Conservation (phyloP, 2,113 vertebrate genomes). For the Aldabrachelys gigantea region DNA sequence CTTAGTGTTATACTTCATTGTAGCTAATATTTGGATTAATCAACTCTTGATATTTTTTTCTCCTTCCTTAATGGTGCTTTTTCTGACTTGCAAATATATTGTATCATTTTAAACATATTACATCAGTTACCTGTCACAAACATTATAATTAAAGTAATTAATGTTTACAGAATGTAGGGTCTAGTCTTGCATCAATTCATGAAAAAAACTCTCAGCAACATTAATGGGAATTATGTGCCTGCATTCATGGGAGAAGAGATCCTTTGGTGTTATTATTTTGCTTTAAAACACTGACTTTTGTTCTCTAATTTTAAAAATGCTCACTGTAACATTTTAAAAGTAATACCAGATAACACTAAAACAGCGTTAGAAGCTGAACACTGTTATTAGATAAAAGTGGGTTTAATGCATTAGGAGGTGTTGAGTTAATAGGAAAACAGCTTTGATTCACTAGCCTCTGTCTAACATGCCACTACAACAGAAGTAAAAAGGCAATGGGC, state of each 20-base stretch:
- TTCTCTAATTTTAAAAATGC: slow-evolving; percentile 5
- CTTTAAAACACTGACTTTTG: slow-evolving; percentile 3
- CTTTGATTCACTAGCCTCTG: slow-evolving; percentile 68
- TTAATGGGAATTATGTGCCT: neutral
- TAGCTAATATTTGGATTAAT: neutral
- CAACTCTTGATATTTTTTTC: slow-evolving; percentile 3
- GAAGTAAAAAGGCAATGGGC: slow-evolving; percentile 69
- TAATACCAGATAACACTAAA: slow-evolving; percentile 22
- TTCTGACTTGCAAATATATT: neutral
- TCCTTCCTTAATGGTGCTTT: neutral
- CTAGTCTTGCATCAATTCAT: slow-evolving; percentile 4
- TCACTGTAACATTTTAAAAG: slow-evolving; percentile 31
- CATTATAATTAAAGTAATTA: slow-evolving; percentile 20
- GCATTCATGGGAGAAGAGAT: slow-evolving; percentile 4
- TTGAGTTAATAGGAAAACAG: slow-evolving; percentile 79
- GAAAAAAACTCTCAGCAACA: neutral
- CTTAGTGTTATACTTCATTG: neutral
- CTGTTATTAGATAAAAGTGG: slow-evolving; percentile 70
- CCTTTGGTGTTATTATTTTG: neutral
- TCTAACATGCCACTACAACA: slow-evolving; percentile 67
- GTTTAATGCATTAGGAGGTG: slow-evolving; percentile 71
- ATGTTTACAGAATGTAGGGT: slow-evolving; percentile 10
- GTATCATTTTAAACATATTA: slow-evolving; percentile 40
- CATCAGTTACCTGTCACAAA: slow-evolving; percentile 48
- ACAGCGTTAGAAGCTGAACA: slow-evolving; percentile 31